phyloP scores from a whole-genome alignment of 1,140 invertebrate genomes.

The Kradibia gibbosae region DNA sequence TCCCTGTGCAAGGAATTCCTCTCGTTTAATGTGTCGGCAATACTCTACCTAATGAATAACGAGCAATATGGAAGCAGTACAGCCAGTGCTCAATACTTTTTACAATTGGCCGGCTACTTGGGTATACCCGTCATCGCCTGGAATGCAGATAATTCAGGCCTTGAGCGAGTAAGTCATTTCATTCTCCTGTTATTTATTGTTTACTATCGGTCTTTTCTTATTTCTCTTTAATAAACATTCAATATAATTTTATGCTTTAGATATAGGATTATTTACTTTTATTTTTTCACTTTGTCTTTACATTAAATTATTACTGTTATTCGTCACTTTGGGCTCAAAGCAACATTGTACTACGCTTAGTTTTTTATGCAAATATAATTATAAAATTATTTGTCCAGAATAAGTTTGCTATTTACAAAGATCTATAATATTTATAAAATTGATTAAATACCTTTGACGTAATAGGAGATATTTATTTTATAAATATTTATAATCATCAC shows the following conservation, averaged over 20 bases:
- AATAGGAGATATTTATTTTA: too few species aligned
- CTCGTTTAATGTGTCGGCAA: constrained; percentile 89
- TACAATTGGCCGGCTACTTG: constrained; percentile 89
- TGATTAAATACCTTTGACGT: too few species aligned
- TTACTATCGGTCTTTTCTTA: not conserved
- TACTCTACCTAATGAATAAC: constrained; percentile 94
- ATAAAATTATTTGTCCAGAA: too few species aligned
- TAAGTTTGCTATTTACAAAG: too few species aligned
- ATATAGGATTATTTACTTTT: not conserved
- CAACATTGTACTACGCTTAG: too few species aligned
- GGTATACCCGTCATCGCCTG: constrained; percentile 93
- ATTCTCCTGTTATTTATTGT: not conserved
- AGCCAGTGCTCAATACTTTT: constrained; percentile 93
- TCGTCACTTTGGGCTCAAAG: too few species aligned
- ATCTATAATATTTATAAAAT: too few species aligned
- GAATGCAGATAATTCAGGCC: constrained; percentile 94
- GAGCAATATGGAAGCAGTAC: constrained; percentile 89
- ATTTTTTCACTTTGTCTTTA: too few species aligned
- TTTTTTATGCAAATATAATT: too few species aligned
- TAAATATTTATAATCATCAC: too few species aligned
- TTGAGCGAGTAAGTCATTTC: constrained; percentile 77
- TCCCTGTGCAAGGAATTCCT: constrained; percentile 92
- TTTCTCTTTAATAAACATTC: not conserved
- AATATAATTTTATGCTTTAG: not conserved
- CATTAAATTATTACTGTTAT: too few species aligned